Conservation (phyloP, 2,797 vertebrate genomes). For the Falco concolor region DNA sequence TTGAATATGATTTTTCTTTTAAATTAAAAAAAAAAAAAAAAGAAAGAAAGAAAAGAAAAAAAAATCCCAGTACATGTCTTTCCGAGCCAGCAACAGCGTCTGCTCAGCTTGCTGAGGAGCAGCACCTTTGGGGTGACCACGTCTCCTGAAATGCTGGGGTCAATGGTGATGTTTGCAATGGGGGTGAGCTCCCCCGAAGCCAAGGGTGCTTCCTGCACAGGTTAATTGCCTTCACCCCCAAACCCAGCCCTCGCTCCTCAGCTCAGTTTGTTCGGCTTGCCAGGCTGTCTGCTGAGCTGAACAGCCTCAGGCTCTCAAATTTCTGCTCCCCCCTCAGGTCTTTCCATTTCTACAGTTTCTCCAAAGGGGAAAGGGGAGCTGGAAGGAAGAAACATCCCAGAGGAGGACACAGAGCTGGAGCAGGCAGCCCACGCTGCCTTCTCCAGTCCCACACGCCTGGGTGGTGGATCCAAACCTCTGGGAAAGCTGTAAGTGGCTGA, state of each 20-base stretch:
- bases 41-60: too few relatives aligned
- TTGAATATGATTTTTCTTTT: background rate
- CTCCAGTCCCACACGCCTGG: background rate
- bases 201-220: background rate
- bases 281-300: background rate
- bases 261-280: fast-evolving
- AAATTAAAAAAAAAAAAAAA: background rate
- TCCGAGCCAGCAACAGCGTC: background rate
- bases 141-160: fast-evolving
- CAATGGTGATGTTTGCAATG: fast-evolving
- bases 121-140: background rate
- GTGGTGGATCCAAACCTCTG: background rate
- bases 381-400: background rate
- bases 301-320: fast-evolving
- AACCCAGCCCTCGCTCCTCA: background rate
- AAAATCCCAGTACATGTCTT: background rate
- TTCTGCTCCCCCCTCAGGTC: background rate
- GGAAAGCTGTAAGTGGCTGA: background rate
- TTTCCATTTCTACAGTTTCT: background rate
- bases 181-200: background rate
- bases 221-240: too few relatives aligned
- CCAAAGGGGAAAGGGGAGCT: background rate
- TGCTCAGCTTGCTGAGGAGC: background rate
- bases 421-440: background rate
- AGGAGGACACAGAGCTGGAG: background rate